phyloP scores from a whole-genome alignment of 1,140 invertebrate genomes.

The Chymomyza costata region DNA sequence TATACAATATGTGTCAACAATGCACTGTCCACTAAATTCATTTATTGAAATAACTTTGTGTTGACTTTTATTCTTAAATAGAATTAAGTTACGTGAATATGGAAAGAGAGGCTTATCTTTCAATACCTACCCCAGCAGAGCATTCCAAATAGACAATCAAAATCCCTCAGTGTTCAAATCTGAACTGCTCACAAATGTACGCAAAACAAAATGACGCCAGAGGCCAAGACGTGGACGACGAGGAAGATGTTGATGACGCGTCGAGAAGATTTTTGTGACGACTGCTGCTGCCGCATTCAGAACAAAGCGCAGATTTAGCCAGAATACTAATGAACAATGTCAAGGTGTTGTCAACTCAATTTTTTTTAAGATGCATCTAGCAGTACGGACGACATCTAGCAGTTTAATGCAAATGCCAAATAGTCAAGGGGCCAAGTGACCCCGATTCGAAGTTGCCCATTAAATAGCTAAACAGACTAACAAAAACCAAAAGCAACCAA shows the following conservation, averaged over 20 bases:
- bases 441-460: background rate
- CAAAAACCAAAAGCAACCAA: slow-evolving; percentile 22
- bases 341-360: slow-evolving; percentile 69
- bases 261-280: too few species aligned
- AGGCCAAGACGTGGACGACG: background rate
- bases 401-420: slow-evolving; percentile 14
- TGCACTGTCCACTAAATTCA: too few species aligned
- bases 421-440: too few species aligned
- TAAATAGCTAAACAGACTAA: slow-evolving; percentile 53
- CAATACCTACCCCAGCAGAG: slow-evolving; percentile 12
- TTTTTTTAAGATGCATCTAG: slow-evolving; percentile 54
- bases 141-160: slow-evolving; percentile 4
- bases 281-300: too few species aligned
- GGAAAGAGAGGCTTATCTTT: too few species aligned
- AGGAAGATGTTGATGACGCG: too few species aligned
- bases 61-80: too few species aligned
- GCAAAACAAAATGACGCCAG: slow-evolving; percentile 24
- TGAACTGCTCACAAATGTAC: too few species aligned
- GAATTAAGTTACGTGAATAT: too few species aligned
- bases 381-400: background rate
- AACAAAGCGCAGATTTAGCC: slow-evolving; percentile 3
- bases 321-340: slow-evolving; percentile 57
- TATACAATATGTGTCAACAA: too few species aligned
- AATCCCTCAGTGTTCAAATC: slow-evolving; percentile 9
- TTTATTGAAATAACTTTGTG: too few species aligned